Evolutionary conservation across 2,113 vertebrate species (phyloP).

Genomic region (Oophaga pumilio): DNA sequence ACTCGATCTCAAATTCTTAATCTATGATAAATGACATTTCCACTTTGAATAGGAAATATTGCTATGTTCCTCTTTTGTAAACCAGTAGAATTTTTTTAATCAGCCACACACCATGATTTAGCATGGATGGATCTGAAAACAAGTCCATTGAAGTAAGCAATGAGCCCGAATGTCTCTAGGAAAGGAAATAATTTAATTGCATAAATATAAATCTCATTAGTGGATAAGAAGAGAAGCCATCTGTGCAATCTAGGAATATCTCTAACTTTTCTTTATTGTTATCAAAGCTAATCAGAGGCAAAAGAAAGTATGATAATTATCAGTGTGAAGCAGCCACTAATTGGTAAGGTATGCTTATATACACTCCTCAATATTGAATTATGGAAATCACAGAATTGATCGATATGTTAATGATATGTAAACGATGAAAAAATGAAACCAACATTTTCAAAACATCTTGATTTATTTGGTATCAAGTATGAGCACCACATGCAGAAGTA

Average conservation of each 20-base stretch:
- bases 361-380: not conserved
- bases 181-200: not conserved
- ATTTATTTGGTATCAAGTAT: too few species aligned
- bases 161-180: not conserved
- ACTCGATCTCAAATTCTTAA: too few species aligned
- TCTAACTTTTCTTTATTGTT: not conserved
- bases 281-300: not conserved
- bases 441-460: too few species aligned
- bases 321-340: not conserved
- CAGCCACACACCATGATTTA: conserved; percentile 3
- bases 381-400: too few species aligned
- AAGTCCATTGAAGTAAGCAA: not conserved
- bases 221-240: conserved; percentile 8
- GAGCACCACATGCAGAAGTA: too few species aligned
- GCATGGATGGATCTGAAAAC: conserved; percentile 22
- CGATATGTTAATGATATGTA: too few species aligned
- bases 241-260: not conserved
- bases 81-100: not conserved
- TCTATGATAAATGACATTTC: not conserved
- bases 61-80: not conserved
- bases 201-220: conserved; percentile 15
- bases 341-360: not conserved
- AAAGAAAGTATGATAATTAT: not conserved
- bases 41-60: not conserved
- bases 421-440: too few species aligned